Evolutionary conservation across 1,140 invertebrate genomes (phyloP), one percentile per base, ranked within the genome.

Genomic region (Heliothis subflexa): DNA sequence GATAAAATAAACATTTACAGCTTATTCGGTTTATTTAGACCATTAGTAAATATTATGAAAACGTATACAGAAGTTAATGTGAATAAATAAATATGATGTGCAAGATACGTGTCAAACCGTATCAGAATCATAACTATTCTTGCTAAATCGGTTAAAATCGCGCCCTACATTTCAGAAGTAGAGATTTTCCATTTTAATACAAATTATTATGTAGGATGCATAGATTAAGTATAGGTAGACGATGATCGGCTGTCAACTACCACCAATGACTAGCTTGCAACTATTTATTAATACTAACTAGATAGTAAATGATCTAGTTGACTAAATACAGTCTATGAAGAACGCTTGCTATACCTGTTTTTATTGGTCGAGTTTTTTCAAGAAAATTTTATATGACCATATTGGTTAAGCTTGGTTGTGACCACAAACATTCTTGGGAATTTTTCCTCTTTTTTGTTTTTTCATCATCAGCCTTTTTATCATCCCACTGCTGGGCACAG

Each of bases 301-400:
- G 66, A 4, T 28, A 70, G 47, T 52, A 52, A 70, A 70, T 70
- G 21, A 9, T 70, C 66, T 14, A 4, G 66, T 70, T 70, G 28
- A 52, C 47, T 70, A 70, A 70, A 70, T 70, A 50, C 66, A 52
- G 47, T 70, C 66, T 70, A 70, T 47, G 47, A 70, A 52, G 47
- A 49, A 12, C 25, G 7, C 10, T 70, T 70, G 21, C 11, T 49
- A 57, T 7, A 59, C 21, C 16, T 10, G 21, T 59, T 25, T 28
- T 28, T 40, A 40, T 40, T 28, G 11, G 33, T 62, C 28, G 0
- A 14, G 4, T 40, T 62, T 62, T 62, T 62, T n/a, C 9, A 52
- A 52, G 50, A 14, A 59, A 10, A 28, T 21, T 13, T 59, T 28
- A 59, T 25, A 12, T 57, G 54, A 9, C 10, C 18, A 11, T 21